Conservation (phyloP, 1,140 invertebrate species). For the Drosophila nebulosa region DNA sequence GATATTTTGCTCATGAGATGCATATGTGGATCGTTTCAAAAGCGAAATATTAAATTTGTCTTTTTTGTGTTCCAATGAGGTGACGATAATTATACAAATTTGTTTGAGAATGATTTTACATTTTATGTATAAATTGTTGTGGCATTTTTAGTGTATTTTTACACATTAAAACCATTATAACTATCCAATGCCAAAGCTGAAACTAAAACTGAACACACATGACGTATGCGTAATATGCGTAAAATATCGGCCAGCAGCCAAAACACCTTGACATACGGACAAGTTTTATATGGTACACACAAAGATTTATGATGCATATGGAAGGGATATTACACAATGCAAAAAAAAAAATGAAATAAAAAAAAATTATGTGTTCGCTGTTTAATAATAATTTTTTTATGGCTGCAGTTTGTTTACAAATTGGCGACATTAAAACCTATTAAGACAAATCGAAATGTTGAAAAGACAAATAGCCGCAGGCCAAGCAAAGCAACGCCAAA, state of each 20-base stretch:
- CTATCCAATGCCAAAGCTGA: slow-evolving; percentile 57
- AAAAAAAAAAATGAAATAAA: background rate
- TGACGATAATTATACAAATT: background rate
- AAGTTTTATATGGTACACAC: background rate
- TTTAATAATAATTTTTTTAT: slow-evolving; percentile 52
- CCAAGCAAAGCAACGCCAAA: slow-evolving; percentile 9
- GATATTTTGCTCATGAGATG: background rate
- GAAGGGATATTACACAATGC: slow-evolving; percentile 49
- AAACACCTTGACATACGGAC: slow-evolving; percentile 15
- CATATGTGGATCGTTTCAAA: background rate
- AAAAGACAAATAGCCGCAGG: background rate
- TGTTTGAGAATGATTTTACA: slow-evolving; percentile 9
- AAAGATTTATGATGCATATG: background rate
- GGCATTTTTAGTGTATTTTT: slow-evolving; percentile 24
- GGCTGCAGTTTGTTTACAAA: slow-evolving; percentile 70
- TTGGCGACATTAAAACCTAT: slow-evolving; percentile 75
- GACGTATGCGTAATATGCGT: slow-evolving; percentile 65
- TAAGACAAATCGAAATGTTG: slow-evolving; percentile 46
- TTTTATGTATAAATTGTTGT: slow-evolving; percentile 21
- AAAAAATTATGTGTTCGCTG: background rate
- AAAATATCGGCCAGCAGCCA: background rate
- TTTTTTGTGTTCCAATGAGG: background rate
- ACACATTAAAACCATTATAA: slow-evolving; percentile 41
- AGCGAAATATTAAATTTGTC: background rate
- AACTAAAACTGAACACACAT: slow-evolving; percentile 32